These are phyloP conservation scores for Brienomyrus longianalis DNA, from an alignment of 2,113 vertebrate species.

Conservation along the genomic window DNA sequence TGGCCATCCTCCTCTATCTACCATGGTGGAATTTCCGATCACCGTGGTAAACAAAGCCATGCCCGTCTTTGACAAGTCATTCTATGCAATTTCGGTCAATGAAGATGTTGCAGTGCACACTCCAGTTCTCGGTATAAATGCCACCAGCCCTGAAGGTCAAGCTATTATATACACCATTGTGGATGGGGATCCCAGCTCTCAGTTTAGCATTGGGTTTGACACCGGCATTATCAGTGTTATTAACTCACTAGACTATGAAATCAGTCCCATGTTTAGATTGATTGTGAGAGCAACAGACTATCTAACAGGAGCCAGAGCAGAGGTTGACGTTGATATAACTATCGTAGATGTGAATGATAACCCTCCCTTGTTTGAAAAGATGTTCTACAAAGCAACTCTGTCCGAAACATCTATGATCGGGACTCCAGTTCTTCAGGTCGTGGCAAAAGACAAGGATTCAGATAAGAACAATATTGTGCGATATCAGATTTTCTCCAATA, in stretches of 20 bases:
- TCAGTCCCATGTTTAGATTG: constrained; percentile 69
- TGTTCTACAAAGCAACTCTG: constrained; percentile 73
- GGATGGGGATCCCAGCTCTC: constrained; percentile 79
- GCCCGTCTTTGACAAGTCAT: constrained; percentile 93
- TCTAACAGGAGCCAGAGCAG: constrained; percentile 84
- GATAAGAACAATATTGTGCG: constrained; percentile 77
- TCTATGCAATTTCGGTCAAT: constrained; percentile 78
- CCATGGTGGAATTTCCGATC: constrained; percentile 77
- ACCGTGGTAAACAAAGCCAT: constrained; percentile 96
- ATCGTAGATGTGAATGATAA: constrained; percentile 91
- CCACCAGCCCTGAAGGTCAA: constrained; percentile 90
- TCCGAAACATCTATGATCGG: constrained; percentile 91
- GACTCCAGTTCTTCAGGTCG: constrained; percentile 85
- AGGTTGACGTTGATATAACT: constrained; percentile 82
- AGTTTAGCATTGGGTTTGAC: constrained; percentile 93
- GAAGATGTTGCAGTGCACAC: constrained; percentile 83
- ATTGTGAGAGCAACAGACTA: constrained; percentile 85
- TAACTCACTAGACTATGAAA: constrained; percentile 81
- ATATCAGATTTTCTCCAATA: constrained; percentile 87
- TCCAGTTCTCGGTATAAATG: constrained; percentile 85
- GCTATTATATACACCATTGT: constrained; percentile 91
- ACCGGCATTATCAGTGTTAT: constrained; percentile 87
- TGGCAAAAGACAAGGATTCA: constrained; percentile 81
- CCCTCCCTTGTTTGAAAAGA: constrained; percentile 76
- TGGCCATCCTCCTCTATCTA: constrained; percentile 75